Base-by-base conservation (phyloP, 1,140 invertebrate genomes). In the Brachionus calyciflorus region DNA sequence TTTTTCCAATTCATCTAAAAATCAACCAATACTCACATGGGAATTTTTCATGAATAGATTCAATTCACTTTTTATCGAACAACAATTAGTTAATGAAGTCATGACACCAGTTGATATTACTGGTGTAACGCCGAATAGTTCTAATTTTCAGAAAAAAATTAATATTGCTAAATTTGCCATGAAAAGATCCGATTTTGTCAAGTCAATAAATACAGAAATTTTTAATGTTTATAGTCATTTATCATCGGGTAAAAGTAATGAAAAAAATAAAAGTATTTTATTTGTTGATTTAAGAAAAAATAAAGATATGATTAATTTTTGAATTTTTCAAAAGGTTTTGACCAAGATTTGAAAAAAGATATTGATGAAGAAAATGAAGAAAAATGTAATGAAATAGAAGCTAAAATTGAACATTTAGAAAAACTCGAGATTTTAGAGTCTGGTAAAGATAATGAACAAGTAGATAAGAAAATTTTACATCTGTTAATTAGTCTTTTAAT, bases 41-140 rank as follows among this genome's bases (percentile, higher is more conserved):
- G 94, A 98, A 77, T 99, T 99, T 86, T 99, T 99, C 83, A 87
- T 98, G 3, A 94, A 94, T 84, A 89, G 96, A 55, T 98, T 99
- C 84, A 96, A 99, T 82, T 91, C 93, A 0, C 85, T 99, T 1
- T 96, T 95, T 80, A 84, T 99, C 10, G 97, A 99, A 85, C 92
- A 93, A 1, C 94, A 98, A 86, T 90, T 97, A 30, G 90, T 21
- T 4, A 46, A 49, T 28, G 65, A 77, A 4, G 33, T 30, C 1
- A 3, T 65, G 10, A 49, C 75, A 46, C 57, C 57, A 12, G 41
- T 73, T 12, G 69, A 73, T 28, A 51, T 73, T 3, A 40, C 44
- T 40, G 55, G 69, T 26, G 26, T 40, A 55, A n/a, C 30, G 9
- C 19, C 46, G 2, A 55, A 73, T 30, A 73, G 37, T 19, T 19